Evolutionary conservation across 2,113 vertebrate genomes (phyloP), one percentile per base, ranked within the genome.

Genomic region (Perca schrenkii): DNA sequence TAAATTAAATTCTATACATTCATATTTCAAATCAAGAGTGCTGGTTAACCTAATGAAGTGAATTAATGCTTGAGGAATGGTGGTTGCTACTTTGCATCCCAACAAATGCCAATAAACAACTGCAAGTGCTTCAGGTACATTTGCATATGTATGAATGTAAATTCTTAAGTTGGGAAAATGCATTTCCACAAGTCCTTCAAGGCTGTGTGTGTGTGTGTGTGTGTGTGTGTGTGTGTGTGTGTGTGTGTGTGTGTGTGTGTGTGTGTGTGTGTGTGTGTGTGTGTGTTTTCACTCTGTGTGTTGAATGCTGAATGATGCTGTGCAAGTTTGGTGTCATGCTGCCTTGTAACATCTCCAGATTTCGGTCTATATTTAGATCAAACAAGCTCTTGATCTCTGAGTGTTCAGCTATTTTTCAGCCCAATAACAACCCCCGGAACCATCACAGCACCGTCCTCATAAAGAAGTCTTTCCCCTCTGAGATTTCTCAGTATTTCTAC

Each of bases 291-390:
- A 50, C 31, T 43, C 49, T 16, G 34, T 63, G 62, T 74, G 69
- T 56, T 65, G 56, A 85, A 82, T 50, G 54, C 57, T 78, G 63
- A 81, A 25, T 77, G 76, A 77, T 6, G 49, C 75, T 62, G 22
- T 68, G 67, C 43, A 73, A 81, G 46, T 62, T 86, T 63, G 46
- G 82, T 78, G 69, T 76, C 19, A 60, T 47, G 68, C 56, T 69
- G 73, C 78, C 56, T 61, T 79, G 63, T 68, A 84, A 80, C 58
- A 77, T 81, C 73, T 87, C 68, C 46, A 85, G 66, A 86, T 73
- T 82, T 74, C 58, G 0, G 8, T 79, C 86, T 87, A 90, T 80
- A 89, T 80, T 91, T 89, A 88, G 85, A 88, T 88, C 82, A 90
- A 92, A 89, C 46, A 40, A 25, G 36, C 82, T 82, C 73, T 80